A percentile compares a stretch with the other conserved stretches of the same genome.
These are phyloP conservation scores for Pseudomyrmex cubaensis DNA, from an alignment of 1,140 invertebrate species.

Conservation along the genomic window DNA sequence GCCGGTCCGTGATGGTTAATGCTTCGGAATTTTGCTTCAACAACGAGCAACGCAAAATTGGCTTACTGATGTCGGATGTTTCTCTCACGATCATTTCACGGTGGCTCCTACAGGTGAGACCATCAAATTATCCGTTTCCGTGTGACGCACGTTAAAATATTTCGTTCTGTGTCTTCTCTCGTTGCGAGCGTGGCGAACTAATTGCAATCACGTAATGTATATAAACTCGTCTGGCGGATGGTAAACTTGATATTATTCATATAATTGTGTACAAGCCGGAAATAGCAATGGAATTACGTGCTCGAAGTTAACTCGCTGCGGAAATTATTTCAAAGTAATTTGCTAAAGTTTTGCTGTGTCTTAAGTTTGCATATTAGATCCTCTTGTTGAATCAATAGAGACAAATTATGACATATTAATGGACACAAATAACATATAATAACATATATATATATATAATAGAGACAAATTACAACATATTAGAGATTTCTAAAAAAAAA, in stretches of 20 bases:
- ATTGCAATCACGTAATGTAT: slow-evolving; percentile 51
- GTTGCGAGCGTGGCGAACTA: background rate
- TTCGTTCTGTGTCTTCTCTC: slow-evolving; percentile 29
- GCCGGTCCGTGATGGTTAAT: slow-evolving; percentile 1
- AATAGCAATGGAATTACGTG: slow-evolving; percentile 32
- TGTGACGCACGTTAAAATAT: slow-evolving; percentile 29
- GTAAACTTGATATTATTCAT: slow-evolving; percentile 28
- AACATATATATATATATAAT: no score
- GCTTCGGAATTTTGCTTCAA: slow-evolving; percentile 38
- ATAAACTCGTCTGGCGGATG: background rate
- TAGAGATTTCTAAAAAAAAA: no score
- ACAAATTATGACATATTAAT: no score
- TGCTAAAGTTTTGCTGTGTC: background rate
- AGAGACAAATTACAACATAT: background rate
- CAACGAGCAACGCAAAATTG: slow-evolving; percentile 40
- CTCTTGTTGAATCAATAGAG: no score
- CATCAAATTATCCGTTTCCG: slow-evolving; percentile 33
- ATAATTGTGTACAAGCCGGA: slow-evolving; percentile 20
- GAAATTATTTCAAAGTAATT: slow-evolving; percentile 30
- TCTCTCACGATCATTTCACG: slow-evolving; percentile 8
- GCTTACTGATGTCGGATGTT: slow-evolving; percentile 1
- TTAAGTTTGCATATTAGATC: background rate
- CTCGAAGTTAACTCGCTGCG: slow-evolving; percentile 4
- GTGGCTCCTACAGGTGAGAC: slow-evolving; percentile 37
- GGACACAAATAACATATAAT: no score